Percentiles rank a stretch among this genome's conserved stretches.
Evolutionary conservation across 35 echinoderm and acorn worm genomes (phyloP).

Genomic region (Lytechinus variegatus): DNA sequence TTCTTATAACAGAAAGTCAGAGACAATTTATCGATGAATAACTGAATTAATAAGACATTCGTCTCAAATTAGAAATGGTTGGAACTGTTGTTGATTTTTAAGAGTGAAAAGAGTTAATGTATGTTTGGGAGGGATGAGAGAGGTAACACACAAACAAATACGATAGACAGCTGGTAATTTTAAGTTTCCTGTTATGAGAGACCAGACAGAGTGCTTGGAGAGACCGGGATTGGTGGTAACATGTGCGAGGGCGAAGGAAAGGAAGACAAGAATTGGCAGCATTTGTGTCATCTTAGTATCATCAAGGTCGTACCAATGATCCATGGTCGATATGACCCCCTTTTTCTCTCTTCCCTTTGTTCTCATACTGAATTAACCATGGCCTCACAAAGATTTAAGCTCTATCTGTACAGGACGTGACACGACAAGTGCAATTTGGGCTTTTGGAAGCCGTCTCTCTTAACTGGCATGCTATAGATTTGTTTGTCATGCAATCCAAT

Average conservation of each 20-base stretch:
- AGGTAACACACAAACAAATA: background rate
- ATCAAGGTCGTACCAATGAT: conserved; percentile 37
- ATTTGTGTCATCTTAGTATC: conserved; percentile 51
- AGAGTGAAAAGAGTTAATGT: background rate
- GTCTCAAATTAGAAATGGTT: background rate
- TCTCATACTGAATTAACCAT: background rate
- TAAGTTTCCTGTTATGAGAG: conserved; percentile 39
- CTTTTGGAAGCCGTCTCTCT: background rate
- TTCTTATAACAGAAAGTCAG: background rate
- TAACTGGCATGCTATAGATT: background rate
- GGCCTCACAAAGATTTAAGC: background rate
- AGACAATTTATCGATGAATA: background rate
- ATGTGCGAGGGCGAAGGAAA: conserved; percentile 50
- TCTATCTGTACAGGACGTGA: conserved; percentile 37
- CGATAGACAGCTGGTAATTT: conserved; percentile 39
- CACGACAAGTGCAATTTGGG: conserved; percentile 38
- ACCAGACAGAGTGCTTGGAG: background rate
- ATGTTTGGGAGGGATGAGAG: background rate
- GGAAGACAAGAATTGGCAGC: conserved; percentile 49
- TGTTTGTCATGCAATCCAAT: conserved; percentile 24
- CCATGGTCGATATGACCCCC: conserved; percentile 16
- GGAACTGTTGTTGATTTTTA: background rate
- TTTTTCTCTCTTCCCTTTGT: conserved; percentile 37
- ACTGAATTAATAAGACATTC: too few species aligned
- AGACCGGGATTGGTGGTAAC: conserved; percentile 25